Evolutionary conservation across 2,888 invertebrate genomes (phyloP).

Genomic region (Periphyllus acericola): DNA sequence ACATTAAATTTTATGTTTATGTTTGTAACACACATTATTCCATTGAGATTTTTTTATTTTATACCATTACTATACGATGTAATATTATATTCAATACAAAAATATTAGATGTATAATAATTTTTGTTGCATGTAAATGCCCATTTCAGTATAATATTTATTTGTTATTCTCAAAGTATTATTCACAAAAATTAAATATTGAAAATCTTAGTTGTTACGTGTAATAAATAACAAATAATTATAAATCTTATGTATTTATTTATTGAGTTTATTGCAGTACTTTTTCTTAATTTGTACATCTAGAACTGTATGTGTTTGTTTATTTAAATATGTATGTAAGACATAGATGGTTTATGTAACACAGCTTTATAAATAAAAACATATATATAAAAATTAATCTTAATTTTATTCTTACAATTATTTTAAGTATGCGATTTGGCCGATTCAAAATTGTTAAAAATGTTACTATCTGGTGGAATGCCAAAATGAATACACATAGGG

Average conservation of each 20-base stretch:
- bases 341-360: too few relatives aligned
- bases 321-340: too few relatives aligned
- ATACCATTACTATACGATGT: conserved; percentile 23
- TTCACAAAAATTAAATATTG: conserved; percentile 24
- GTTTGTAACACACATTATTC: conserved; percentile 26
- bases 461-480: too few relatives aligned
- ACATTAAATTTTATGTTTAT: conserved; percentile 15
- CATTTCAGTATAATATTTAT: conserved; percentile 30
- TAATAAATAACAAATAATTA: conserved; percentile 31
- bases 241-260: background rate
- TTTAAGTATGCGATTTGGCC: too few relatives aligned
- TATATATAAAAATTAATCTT: too few relatives aligned
- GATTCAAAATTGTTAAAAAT: too few relatives aligned
- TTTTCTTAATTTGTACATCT: background rate
- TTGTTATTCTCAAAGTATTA: conserved; percentile 37
- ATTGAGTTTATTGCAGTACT: background rate
- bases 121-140: conserved; percentile 23
- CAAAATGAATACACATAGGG: too few relatives aligned
- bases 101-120: conserved; percentile 9
- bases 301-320: too few relatives aligned
- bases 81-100: conserved; percentile 32
- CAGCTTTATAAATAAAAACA: too few relatives aligned
- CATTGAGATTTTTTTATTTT: conserved; percentile 42
- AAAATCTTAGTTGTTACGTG: conserved; percentile 16
- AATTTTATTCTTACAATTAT: too few relatives aligned